A percentile compares a stretch with the other conserved stretches of the same genome.
phyloP scores from a whole-genome alignment of 2,888 invertebrate species.

The Strigamia crassipes region DNA sequence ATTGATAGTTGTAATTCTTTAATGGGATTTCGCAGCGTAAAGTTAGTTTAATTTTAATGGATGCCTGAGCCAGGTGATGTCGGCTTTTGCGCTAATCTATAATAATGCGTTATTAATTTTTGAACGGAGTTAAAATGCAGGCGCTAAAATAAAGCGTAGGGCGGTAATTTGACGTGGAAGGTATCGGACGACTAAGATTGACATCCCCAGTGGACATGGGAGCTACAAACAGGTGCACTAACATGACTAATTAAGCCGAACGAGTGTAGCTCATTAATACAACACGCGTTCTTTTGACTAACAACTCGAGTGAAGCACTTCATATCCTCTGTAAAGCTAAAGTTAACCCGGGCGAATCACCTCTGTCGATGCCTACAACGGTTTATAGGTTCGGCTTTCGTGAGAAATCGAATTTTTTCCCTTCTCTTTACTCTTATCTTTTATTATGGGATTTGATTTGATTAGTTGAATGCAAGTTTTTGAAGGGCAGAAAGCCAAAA shows the following conservation, averaged over 20 bases:
- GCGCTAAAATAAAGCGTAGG: background rate
- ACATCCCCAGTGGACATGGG: background rate
- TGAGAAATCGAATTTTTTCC: background rate
- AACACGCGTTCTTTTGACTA: constrained; percentile 19
- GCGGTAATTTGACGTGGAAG: background rate
- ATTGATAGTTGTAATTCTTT: too few species aligned
- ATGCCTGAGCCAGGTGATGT: background rate
- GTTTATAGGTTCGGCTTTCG: background rate
- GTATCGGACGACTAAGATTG: constrained; percentile 13
- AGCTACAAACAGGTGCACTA: constrained; percentile 5
- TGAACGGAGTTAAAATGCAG: background rate
- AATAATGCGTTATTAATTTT: background rate
- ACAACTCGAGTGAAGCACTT: constrained; percentile 3
- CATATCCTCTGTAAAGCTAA: constrained; percentile 22
- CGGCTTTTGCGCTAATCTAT: background rate
- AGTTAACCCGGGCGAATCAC: constrained; percentile 15
- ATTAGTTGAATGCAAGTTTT: background rate
- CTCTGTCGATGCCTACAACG: background rate
- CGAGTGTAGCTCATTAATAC: constrained; percentile 31
- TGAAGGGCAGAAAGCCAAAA: background rate
- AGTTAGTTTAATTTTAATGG: background rate
- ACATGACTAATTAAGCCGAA: constrained; percentile 26
- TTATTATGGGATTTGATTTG: background rate
- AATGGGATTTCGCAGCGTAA: background rate
- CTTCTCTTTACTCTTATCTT: background rate